Base-by-base conservation (phyloP, 2,797 vertebrate genomes). In the Perdix hodgsoniae region DNA sequence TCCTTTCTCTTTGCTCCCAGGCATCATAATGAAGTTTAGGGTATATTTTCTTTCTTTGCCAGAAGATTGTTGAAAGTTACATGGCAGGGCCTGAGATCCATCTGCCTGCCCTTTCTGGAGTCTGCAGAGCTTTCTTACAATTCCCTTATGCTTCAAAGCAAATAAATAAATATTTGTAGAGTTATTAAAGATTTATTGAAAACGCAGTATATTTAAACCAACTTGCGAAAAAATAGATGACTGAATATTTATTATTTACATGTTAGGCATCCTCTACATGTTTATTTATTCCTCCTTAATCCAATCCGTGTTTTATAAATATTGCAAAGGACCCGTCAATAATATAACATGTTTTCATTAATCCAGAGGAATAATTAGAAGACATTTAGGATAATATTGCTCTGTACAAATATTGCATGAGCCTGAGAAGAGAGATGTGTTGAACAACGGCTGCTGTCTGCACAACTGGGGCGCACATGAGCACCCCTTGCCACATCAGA, bases 271-370 rank as follows among this genome's bases (percentile, higher is more conserved):
- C 83, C 74, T 97, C 95, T 96, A 93, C 92, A 95, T 97, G 97
- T 97, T 98, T 98, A 98, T 98, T 97, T 97, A 97, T 98, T 97
- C 95, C 74, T 93, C 86, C 95, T 97, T 97, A 98, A 98, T 98
- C 97, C 90, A 52, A 96, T 97, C 87, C 45, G 11, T 95, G 96
- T 97, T 97, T 97, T 92, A 97, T 98, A 98, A 98, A 98, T 98
- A 98, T 96, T 98, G 95, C 93, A 96, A 93, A 97, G 97, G 97
- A 96, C 97, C 95, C 50, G 93, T 98, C 98, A 98, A 97, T 98
- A 98, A 97, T 97, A 97, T 85, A 97, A 97, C 95, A 97, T 77
- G 81, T 92, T 94, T 97, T 96, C 89, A 96, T 97, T 98, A 98
- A 98, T 98, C 97, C 95, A 88, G 86, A 95, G 93, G 95, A 98